Base-by-base conservation (phyloP, 2,888 invertebrate genomes). In the Drosophila cognata region DNA sequence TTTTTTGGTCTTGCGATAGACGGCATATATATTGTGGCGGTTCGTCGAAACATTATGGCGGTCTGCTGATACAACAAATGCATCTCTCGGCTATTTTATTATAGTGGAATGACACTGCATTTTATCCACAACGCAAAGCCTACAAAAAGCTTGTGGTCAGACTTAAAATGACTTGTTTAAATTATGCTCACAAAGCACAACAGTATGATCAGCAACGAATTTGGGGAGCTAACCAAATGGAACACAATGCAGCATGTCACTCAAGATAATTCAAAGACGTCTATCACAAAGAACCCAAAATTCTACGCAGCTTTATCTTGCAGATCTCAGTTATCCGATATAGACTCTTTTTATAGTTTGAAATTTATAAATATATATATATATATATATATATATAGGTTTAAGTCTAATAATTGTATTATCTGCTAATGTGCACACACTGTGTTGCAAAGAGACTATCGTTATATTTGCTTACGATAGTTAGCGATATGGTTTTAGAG, bases 1-100 rank as follows among this genome's bases (percentile, higher is more conserved):
- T 88, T 85, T 84, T 84, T 88, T 77, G 67, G 43, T 63, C 78
- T 76, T 61, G 59, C 77, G 79, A 77, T 77, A 64, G 61, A 71
- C 65, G 35, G 55, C 53, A 51, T n/a, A 46, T 53, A 29, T n/a
- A 51, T 35, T 72, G 72, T 71, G 71, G 71, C 25, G 71, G 71
- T 59, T 21, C 21, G 71, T 71, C 71, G 71, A 71, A 18, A 31
- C 31, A 31, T 29, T 4, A 46, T 36, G 61, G 56, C 11, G 52
- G 69, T 6, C 11, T 13, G 28, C 2, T 38, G 59, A 70, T 52
- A 38, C n/a, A 18, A 43, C 3, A n/a, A 33, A 31, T 16, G 33
- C 69, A 59, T 38, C 69, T 13, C 52, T 41, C 0, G 0, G 1
- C 8, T 3, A 16, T 43, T 28, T 4, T 28, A n/a, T 2, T 18